Base-by-base conservation (phyloP, 2,797 vertebrate genomes). In the Acestrorhynchus altus region DNA sequence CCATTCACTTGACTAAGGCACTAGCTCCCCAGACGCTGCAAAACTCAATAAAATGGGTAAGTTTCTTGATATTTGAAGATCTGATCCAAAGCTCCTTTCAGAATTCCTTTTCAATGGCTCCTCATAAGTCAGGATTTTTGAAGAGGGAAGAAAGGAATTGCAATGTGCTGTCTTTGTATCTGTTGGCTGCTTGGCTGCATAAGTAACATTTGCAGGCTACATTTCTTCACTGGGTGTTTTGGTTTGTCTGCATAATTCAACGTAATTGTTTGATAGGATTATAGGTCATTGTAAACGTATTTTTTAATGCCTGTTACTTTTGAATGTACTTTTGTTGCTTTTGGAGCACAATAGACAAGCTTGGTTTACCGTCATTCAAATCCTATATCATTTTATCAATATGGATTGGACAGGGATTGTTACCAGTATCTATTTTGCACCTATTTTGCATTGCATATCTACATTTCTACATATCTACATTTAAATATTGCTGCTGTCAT, bases 11-110 rank as follows among this genome's bases (percentile, higher is more conserved):
- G 60, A 59, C 68, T 56, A 42, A 56, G 40, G 60, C 54, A 13
- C 52, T 44, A 28, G 68, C 64, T 76, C 75, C 66, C 26, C 66
- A 68, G 76, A 74, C 64, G 59, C 46, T 74, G 74, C 60, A 44
- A 77, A 70, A 68, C 69, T 75, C 74, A 52, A 70, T 74, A 70
- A 79, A 22, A 87, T 87, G 86, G 85, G 86, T 87, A 78, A 63
- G 83, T 84, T 78, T n/a, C 57, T 74, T 70, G 12, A 56, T 74
- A 70, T 51, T 69, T 72, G 31, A 40, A 67, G 12, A 67, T 72
- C 24, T 35, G 44, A 24, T 46, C 26, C 35, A 26, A 68, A 42
- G 11, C 60, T 77, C 9, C 42, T 64, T 64, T 54, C 46, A 68
- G 9, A 18, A 72, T 65, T 72, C 49, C 26, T 51, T 66, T 44